Evolutionary conservation across 2,888 invertebrate genomes (phyloP).

Genomic region (Laothoe populi): DNA sequence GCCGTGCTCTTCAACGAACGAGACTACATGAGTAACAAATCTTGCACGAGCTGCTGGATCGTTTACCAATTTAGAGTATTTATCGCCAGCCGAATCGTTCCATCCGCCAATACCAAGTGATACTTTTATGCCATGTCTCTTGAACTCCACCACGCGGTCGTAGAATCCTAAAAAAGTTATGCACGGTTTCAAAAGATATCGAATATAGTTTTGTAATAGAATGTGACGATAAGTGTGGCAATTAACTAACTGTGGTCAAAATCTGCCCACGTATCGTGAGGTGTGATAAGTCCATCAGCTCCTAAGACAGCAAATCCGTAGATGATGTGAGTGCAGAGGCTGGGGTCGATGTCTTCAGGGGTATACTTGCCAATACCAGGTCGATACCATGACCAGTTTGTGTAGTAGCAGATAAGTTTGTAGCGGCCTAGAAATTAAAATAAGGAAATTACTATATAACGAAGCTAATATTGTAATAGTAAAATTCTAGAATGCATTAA

Average conservation of each 20-base stretch:
- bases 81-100: conserved; percentile 96
- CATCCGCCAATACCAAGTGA: conserved; percentile 96
- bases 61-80: conserved; percentile 94
- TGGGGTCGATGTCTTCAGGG: conserved; percentile 94
- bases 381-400: conserved; percentile 97
- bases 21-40: conserved; percentile 90
- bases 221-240: background rate
- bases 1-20: conserved; percentile 91
- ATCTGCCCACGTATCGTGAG: conserved; percentile 96
- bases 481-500: background rate
- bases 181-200: background rate
- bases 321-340: conserved; percentile 95
- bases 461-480: too few relatives aligned
- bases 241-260: conserved; percentile 93
- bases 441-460: too few relatives aligned
- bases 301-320: conserved; percentile 97
- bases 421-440: conserved; percentile 85
- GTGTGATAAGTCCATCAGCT: conserved; percentile 90
- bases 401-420: conserved; percentile 95
- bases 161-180: conserved; percentile 88
- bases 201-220: background rate
- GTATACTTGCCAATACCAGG: conserved; percentile 92
- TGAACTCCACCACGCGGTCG: conserved; percentile 91
- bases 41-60: conserved; percentile 88
- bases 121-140: conserved; percentile 92